Evolutionary conservation across 2,113 vertebrate genomes (phyloP), one percentile per base, ranked within the genome.

Genomic region (Cricetomys ansorgei): DNA sequence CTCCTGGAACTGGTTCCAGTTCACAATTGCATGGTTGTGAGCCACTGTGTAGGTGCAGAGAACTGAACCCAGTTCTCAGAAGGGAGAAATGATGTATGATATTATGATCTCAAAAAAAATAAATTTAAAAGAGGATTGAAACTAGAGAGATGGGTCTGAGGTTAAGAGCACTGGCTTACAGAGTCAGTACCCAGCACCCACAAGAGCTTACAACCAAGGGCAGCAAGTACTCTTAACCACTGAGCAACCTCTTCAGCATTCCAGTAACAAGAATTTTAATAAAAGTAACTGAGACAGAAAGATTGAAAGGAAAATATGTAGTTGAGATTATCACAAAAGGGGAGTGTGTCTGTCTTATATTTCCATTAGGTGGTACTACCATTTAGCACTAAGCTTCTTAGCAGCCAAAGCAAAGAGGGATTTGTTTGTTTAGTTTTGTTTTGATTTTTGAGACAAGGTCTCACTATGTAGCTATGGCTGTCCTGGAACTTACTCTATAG

Each of bases 381-480:
- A n/a, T 84, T 89, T 59, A 64, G 15, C 31, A 31, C 67, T 73
- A 85, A 73, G 55, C 45, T 91, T 96, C 19, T 31, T 76, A 89
- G 57, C 45, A 95, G 34, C 67, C 73, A 92, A 62, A 94, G 70
- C 80, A 88, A 84, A 93, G 67, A 97, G 31, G 90, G 83, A n/a
- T 70, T 62, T 76, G 23, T 76, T 87, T 77, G 10, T 55, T 69
- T 59, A 50, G 23, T 85, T 95, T 92, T 92, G 12, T 16, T n/a
- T n/a, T n/a, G n/a, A n/a, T n/a, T n/a, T n/a, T n/a, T n/a, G n/a
- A n/a, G n/a, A n/a, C n/a, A n/a, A n/a, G n/a, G n/a, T n/a, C n/a
- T n/a, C n/a, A n/a, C n/a, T n/a, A n/a, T n/a, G n/a, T n/a, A n/a
- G n/a, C n/a, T n/a, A n/a, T n/a, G n/a, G n/a, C n/a, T n/a, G n/a